Evolutionary conservation across 2,888 invertebrate genomes (phyloP).

Genomic region (Tillus elongatus): DNA sequence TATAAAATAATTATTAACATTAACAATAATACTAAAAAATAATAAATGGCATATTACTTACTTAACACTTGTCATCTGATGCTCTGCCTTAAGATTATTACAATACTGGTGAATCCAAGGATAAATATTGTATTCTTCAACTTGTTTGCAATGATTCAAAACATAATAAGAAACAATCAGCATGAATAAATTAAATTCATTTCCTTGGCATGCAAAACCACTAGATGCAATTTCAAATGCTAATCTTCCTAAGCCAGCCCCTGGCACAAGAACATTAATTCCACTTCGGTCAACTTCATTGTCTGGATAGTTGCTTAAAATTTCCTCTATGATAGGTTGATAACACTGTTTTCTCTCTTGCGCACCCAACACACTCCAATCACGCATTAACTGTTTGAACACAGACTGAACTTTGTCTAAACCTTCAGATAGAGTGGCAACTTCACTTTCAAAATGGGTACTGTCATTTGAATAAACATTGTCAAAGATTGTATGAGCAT

Average conservation of each 20-base stretch:
- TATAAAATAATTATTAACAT: too few relatives aligned
- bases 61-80: slow-evolving; percentile 65
- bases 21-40: too few relatives aligned
- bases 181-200: slow-evolving; percentile 98
- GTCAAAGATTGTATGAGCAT: slow-evolving; percentile 77
- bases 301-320: slow-evolving; percentile 61
- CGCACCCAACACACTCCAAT: slow-evolving; percentile 85
- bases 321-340: slow-evolving; percentile 77
- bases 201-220: slow-evolving; percentile 91
- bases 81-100: slow-evolving; percentile 73
- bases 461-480: slow-evolving; percentile 48
- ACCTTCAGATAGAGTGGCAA: slow-evolving; percentile 41
- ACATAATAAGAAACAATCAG: slow-evolving; percentile 93
- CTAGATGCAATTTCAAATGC: slow-evolving; percentile 87
- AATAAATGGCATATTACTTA: too few relatives aligned
- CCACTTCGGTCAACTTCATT: slow-evolving; percentile 48
- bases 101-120: slow-evolving; percentile 95
- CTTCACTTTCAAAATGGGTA: slow-evolving; percentile 33
- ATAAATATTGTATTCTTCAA: slow-evolving; percentile 72
- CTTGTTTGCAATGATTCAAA: slow-evolving; percentile 68
- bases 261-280: slow-evolving; percentile 81
- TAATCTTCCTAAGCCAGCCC: slow-evolving; percentile 90
- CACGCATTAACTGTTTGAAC: slow-evolving; percentile 91
- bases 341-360: slow-evolving; percentile 81
- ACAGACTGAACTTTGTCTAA: slow-evolving; percentile 85